Percentiles rank a stretch among this genome's conserved stretches.
phyloP scores from a whole-genome alignment of 2,113 vertebrate species.

The Scomber japonicus region DNA sequence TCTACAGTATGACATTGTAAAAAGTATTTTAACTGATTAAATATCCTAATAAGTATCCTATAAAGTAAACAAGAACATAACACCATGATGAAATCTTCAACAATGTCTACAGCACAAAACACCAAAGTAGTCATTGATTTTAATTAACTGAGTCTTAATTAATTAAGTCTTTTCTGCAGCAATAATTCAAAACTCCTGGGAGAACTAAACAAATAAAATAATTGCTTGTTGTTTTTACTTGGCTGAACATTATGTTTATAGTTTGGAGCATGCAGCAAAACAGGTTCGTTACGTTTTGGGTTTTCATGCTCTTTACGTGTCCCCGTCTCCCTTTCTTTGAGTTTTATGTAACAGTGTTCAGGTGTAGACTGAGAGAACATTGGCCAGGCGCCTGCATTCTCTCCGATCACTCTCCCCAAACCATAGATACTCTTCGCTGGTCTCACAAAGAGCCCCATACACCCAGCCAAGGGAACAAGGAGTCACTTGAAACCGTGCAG shows the following conservation, averaged over 20 bases:
- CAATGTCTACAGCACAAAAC: no score
- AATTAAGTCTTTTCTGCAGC: not conserved
- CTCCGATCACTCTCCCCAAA: constrained; percentile 57
- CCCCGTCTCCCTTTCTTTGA: constrained; percentile 4
- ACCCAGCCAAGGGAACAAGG: constrained; percentile 58
- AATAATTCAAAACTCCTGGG: not conserved
- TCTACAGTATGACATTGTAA: no score
- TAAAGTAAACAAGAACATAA: no score
- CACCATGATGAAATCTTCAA: no score
- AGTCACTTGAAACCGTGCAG: constrained; percentile 58
- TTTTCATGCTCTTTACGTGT: constrained; percentile 7
- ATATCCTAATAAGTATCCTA: no score
- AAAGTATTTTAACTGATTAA: no score
- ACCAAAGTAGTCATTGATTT: no score
- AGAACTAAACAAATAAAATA: constrained; percentile 3
- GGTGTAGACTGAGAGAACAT: constrained; percentile 63
- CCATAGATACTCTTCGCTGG: constrained; percentile 66
- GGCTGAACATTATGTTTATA: not conserved
- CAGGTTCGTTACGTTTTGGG: constrained; percentile 28
- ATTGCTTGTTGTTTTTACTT: not conserved
- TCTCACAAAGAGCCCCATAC: constrained; percentile 65
- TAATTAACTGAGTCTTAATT: not conserved
- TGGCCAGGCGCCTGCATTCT: constrained; percentile 71
- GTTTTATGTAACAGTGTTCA: constrained; percentile 64
- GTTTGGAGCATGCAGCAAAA: constrained; percentile 6